phyloP scores from a whole-genome alignment of 92 coral and sea anemone genomes.

The Palythoa grandis region DNA sequence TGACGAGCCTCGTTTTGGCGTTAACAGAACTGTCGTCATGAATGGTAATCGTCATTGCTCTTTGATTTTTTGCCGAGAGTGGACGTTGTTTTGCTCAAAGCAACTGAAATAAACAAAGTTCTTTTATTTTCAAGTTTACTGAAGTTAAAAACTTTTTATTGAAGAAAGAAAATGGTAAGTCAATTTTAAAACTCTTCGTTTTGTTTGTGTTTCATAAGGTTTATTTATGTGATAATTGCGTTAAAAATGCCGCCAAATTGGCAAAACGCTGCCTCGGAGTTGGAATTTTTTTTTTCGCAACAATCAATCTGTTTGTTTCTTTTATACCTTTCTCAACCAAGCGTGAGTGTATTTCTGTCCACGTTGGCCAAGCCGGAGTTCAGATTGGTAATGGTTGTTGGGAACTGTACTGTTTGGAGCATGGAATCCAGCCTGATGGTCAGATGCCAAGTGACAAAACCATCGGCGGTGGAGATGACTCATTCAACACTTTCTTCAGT shows the following conservation, averaged over 20 bases:
- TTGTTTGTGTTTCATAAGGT: background rate
- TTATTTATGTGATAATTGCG: too few relatives aligned
- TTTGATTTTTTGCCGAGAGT: background rate
- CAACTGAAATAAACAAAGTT: background rate
- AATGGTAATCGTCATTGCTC: background rate
- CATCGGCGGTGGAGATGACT: conserved; percentile 84
- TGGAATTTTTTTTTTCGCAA: too few relatives aligned
- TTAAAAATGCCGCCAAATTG: too few relatives aligned
- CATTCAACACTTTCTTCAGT: conserved; percentile 88
- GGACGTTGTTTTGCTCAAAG: background rate
- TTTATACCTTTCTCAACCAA: too few relatives aligned
- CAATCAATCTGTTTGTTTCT: too few relatives aligned
- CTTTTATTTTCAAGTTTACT: background rate
- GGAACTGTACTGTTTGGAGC: conserved; percentile 70
- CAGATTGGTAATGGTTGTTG: conserved; percentile 83
- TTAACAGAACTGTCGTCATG: background rate
- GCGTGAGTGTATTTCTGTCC: conserved; percentile 90
- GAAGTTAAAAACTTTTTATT: background rate
- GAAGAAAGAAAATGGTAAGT: background rate
- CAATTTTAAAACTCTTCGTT: background rate
- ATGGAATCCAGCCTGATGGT: conserved; percentile 89
- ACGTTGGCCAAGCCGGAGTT: conserved; percentile 80
- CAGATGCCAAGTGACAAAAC: conserved; percentile 90
- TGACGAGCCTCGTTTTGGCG: background rate
- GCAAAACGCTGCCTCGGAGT: too few relatives aligned